Evolutionary conservation across 2,888 invertebrate genomes (phyloP).

Genomic region (Andrena trimmerana): DNA sequence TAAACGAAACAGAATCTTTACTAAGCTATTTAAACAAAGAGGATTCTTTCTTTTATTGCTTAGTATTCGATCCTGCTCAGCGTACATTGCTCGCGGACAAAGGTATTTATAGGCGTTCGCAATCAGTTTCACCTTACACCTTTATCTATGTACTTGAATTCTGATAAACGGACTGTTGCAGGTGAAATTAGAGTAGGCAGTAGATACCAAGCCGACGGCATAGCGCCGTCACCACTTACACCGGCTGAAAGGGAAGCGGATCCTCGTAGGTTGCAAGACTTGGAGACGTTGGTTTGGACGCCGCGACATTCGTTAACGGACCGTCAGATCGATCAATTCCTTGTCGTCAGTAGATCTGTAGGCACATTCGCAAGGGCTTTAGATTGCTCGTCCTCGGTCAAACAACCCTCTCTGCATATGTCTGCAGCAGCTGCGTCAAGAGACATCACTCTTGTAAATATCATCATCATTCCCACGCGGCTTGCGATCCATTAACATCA

Average conservation of each 20-base stretch:
- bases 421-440: constrained; percentile 99
- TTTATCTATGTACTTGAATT: constrained; percentile 1
- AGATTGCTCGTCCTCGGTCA: constrained; percentile 99
- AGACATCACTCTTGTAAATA: constrained; percentile 95
- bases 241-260: constrained; percentile 86
- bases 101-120: constrained; percentile 86
- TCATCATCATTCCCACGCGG: constrained; percentile 43
- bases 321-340: constrained; percentile 99
- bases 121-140: too few relatives aligned
- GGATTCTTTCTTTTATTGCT: constrained; percentile 99
- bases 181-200: constrained; percentile 91
- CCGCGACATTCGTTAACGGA: constrained; percentile 96
- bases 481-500: not conserved
- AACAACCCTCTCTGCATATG: constrained; percentile 99
- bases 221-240: constrained; percentile 87
- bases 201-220: constrained; percentile 98
- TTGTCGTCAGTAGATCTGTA: constrained; percentile 97
- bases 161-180: constrained; percentile 57
- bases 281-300: constrained; percentile 98
- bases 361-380: constrained; percentile 99
- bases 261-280: constrained; percentile 90
- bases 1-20: constrained; percentile 99
- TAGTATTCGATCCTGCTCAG: constrained; percentile 99
- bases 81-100: constrained; percentile 99
- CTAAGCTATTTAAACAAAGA: constrained; percentile 98